Evolutionary conservation across 2,113 vertebrate species (phyloP), one percentile per base, ranked within the genome.

Genomic region (Podarcis muralis): DNA sequence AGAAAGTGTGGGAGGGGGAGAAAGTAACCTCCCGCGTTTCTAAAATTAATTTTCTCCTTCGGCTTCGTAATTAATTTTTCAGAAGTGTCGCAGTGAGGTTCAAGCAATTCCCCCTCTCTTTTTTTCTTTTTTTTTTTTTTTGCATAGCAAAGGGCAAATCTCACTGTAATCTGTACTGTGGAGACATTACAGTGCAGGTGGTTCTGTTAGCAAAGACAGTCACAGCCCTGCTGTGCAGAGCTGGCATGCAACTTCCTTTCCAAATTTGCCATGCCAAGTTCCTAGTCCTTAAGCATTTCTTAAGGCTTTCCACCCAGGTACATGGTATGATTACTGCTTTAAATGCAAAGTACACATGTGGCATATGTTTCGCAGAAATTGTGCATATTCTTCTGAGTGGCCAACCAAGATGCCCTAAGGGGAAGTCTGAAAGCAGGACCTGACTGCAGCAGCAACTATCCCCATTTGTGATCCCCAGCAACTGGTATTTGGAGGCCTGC

Each of bases 1-100:
- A 53, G 18, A 94, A 96, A 94, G 96, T 89, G 94, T 95, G 93
- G 95, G 95, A 93, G 92, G 90, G 86, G 92, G 91, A 95, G 93
- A 94, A 90, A 92, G 95, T 97, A 97, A 96, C 97, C 96, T 97
- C 97, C 91, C 91, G 91, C 96, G 94, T 97, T 97, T 96, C 96
- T 96, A 95, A 96, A 97, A 97, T 97, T 97, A 97, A 97, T 97
- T 96, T 97, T 97, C 97, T 97, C 92, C 94, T 95, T 96, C 95
- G 90, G 94, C 95, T 97, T 96, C 94, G 93, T 97, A 96, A 97
- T 97, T 97, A 97, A 97, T 97, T 97, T 95, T 96, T 96, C 95
- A 96, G 94, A 91, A 84, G 87, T 94, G 91, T 97, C 95, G 94
- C 95, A 83, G 91, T 91, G 93, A 96, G 93, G 89, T 94, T 94